A percentile compares a stretch with the other conserved stretches of the same genome.
Conservation (phyloP, 2,888 invertebrate species). For the Hirtodrosophila cameraria region DNA sequence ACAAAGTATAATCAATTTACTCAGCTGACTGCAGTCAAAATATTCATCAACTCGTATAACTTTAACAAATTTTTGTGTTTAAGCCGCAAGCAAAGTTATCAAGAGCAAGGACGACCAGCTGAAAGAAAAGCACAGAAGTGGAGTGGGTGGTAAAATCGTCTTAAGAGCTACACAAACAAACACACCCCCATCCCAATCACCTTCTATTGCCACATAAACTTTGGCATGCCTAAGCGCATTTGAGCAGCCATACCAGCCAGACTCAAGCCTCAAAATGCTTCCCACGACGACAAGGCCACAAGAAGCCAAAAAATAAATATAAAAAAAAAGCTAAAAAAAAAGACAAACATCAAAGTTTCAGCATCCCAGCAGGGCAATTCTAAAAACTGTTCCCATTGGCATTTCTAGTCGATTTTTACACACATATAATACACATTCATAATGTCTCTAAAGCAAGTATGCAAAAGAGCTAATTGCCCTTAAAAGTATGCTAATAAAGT, state of each 20-base stretch:
- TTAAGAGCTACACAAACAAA: constrained; percentile 28
- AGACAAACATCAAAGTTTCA: constrained; percentile 37
- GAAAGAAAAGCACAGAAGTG: too few species aligned
- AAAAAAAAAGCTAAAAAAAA: neutral
- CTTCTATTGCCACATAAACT: constrained; percentile 30
- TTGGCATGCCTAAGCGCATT: constrained; percentile 48
- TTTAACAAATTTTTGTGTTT: constrained; percentile 58
- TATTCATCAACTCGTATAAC: constrained; percentile 61
- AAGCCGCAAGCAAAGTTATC: constrained; percentile 61
- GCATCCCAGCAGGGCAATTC: constrained; percentile 48
- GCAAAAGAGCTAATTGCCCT: constrained; percentile 10
- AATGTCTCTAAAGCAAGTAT: neutral
- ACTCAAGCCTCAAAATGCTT: constrained; percentile 40
- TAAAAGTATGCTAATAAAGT: constrained; percentile 23
- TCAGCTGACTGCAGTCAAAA: constrained; percentile 55
- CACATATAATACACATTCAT: constrained; percentile 27
- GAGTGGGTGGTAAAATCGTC: constrained; percentile 12
- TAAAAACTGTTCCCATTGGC: constrained; percentile 35
- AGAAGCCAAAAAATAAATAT: constrained; percentile 12
- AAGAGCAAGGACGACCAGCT: neutral
- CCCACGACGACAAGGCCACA: constrained; percentile 34
- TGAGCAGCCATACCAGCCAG: constrained; percentile 37
- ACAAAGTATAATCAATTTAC: constrained; percentile 59
- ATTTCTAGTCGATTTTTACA: constrained; percentile 13
- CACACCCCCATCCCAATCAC: neutral